These are phyloP conservation scores for Brienomyrus brachyistius DNA, from an alignment of 2,113 vertebrate genomes.

Conservation along the genomic window DNA sequence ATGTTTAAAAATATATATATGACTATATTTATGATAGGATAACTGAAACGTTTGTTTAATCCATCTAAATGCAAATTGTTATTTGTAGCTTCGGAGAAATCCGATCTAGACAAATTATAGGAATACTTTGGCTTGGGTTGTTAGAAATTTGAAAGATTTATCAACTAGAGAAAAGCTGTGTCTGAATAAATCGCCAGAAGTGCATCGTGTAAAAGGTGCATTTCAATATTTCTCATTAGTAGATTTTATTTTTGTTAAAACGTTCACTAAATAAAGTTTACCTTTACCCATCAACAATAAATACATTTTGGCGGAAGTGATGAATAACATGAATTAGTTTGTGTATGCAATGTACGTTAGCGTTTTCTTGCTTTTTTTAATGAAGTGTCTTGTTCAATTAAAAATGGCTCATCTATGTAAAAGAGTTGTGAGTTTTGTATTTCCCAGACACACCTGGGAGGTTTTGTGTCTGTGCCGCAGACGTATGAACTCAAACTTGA, in stretches of 20 bases:
- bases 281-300: neutral
- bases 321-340: neutral
- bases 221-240: neutral
- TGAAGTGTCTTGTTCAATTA: slow-evolving; percentile 2
- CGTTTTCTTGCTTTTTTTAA: neutral
- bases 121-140: neutral
- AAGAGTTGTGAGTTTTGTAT: neutral
- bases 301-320: neutral
- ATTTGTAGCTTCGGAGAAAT: neutral
- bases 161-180: neutral
- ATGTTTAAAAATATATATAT: slow-evolving; percentile 24
- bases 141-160: neutral
- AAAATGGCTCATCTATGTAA: slow-evolving; percentile 3
- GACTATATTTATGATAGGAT: neutral
- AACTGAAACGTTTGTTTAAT: neutral
- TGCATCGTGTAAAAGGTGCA: neutral
- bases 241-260: slow-evolving; percentile 1
- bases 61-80: neutral
- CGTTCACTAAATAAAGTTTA: neutral
- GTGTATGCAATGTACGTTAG: neutral
- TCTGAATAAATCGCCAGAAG: neutral
- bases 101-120: neutral
- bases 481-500: neutral
- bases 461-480: neutral
- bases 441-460: neutral